Conservation (phyloP, 64 coral and sea anemone species). For the Hydrozoanthus tunicans region DNA sequence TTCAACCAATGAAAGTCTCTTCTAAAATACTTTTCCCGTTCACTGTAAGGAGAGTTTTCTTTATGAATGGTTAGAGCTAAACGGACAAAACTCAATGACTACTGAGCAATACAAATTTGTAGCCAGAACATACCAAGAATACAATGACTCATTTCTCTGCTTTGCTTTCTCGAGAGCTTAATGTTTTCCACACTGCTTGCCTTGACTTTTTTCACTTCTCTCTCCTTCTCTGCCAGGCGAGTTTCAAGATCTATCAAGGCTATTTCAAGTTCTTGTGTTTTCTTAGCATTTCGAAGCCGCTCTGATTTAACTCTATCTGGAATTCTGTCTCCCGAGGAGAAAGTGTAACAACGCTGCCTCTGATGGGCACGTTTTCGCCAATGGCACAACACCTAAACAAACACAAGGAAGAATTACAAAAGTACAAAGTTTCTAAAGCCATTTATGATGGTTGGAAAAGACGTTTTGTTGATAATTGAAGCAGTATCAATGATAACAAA, state of each 20-base stretch:
- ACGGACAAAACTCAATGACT: no score
- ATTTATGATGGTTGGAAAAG: no score
- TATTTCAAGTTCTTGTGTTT: background rate
- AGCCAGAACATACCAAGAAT: background rate
- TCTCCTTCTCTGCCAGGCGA: constrained; percentile 1
- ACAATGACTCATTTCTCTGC: background rate
- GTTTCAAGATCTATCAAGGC: background rate
- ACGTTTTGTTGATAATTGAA: no score
- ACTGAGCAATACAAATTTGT: no score
- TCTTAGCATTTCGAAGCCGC: no score
- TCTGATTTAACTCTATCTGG: background rate
- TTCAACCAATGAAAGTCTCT: no score
- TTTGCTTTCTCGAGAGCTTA: background rate
- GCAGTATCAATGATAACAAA: no score
- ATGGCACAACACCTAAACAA: constrained; percentile 33
- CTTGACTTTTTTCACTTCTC: background rate
- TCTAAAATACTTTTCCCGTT: no score
- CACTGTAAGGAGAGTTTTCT: no score
- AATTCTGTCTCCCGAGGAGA: background rate
- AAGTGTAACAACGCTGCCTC: background rate
- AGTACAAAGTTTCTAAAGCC: no score
- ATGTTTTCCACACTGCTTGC: background rate
- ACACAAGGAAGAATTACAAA: background rate
- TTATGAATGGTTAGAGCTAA: no score
- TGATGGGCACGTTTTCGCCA: background rate